Conservation (phyloP, 2,797 vertebrate genomes). For the Enteromius paludinosus region DNA sequence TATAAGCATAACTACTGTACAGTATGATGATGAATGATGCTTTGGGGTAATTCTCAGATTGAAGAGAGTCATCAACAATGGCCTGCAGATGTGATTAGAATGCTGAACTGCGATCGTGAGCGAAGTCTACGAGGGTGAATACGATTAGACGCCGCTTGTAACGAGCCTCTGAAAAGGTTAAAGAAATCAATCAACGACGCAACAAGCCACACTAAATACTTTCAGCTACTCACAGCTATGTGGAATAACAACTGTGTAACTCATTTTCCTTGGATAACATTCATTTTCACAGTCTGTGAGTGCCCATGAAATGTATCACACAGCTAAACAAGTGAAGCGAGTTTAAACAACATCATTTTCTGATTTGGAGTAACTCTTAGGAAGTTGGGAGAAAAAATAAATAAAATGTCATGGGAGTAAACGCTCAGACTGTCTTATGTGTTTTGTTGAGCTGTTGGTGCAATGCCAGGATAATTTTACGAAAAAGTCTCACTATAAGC, state of each 20-base stretch:
- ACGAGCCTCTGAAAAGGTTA: constrained; percentile 45
- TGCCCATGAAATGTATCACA: not conserved
- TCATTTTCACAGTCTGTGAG: constrained; percentile 43
- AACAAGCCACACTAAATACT: constrained; percentile 38
- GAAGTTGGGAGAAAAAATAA: not conserved
- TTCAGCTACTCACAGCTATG: constrained; percentile 21
- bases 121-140: constrained; percentile 31
- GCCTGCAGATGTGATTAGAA: constrained; percentile 31
- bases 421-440: not conserved
- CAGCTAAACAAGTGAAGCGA: constrained; percentile 23
- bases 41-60: constrained; percentile 13
- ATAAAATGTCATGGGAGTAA: not conserved
- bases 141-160: constrained; percentile 32
- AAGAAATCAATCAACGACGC: constrained; percentile 42
- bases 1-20: not conserved
- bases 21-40: constrained; percentile 10
- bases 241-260: constrained; percentile 17
- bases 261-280: constrained; percentile 21
- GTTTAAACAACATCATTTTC: constrained; percentile 31
- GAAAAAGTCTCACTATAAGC: not conserved
- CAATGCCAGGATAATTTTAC: constrained; percentile 9
- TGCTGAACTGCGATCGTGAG: constrained; percentile 2
- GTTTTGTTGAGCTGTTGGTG: not conserved
- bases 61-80: constrained; percentile 29
- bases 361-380: not conserved